Evolutionary conservation across 2,113 vertebrate species (phyloP).

Genomic region (Petromus typicus): DNA sequence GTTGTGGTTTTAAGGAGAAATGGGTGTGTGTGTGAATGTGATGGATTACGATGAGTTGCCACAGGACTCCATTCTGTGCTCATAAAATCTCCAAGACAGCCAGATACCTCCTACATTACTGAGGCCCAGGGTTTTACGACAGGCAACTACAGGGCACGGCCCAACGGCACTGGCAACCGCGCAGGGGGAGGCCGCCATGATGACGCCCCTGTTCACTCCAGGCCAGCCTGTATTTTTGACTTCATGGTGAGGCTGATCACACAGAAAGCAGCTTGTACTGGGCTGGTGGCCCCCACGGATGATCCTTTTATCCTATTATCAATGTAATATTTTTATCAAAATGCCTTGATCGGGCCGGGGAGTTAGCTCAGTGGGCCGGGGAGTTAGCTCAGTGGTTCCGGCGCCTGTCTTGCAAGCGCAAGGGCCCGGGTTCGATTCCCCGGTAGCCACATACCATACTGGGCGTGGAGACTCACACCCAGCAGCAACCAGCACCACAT

Average conservation of each 20-base stretch:
- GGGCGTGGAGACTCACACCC: no score
- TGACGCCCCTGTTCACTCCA: conserved; percentile 8
- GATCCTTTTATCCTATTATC: conserved; percentile 61
- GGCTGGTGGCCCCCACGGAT: neutral
- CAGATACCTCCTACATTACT: neutral
- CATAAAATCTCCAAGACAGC: neutral
- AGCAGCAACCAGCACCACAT: no score
- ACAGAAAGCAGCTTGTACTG: conserved; percentile 15
- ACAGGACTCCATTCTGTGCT: conserved; percentile 10
- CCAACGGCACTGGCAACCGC: neutral
- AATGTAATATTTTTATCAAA: conserved; percentile 68
- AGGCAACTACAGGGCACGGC: neutral
- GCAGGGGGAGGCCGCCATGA: neutral
- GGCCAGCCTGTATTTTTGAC: neutral
- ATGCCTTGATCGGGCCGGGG: no score
- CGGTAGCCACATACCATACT: no score
- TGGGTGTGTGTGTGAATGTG: neutral
- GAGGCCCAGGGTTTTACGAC: conserved; percentile 15
- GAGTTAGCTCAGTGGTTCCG: no score
- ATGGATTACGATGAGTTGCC: neutral
- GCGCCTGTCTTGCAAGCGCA: no score
- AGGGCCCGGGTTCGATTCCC: no score
- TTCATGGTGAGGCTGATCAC: neutral
- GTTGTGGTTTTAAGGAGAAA: neutral
- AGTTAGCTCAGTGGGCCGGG: no score